Conservation (phyloP, 2,797 vertebrate genomes). For the Acanthis flammea region DNA sequence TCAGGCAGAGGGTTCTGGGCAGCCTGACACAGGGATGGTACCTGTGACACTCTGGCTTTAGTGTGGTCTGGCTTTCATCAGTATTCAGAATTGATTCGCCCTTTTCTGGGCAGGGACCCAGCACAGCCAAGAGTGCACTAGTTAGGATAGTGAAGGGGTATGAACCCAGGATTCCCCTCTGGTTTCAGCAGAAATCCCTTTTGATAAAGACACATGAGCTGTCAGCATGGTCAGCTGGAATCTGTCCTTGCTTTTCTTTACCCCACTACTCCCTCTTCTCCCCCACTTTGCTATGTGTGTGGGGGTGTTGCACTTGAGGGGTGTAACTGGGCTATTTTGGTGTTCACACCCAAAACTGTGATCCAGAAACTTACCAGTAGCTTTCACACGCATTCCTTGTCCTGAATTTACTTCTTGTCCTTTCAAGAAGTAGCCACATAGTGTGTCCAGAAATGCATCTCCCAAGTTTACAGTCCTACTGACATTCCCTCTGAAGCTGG, state of each 20-base stretch:
- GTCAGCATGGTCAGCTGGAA: background rate
- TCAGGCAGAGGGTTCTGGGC: background rate
- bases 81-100: background rate
- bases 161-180: background rate
- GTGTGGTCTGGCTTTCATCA: background rate
- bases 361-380: background rate
- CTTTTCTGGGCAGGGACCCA: background rate
- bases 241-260: background rate
- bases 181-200: background rate
- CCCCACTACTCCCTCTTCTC: background rate
- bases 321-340: background rate
- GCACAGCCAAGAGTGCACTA: too few species aligned
- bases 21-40: background rate
- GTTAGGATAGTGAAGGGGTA: accelerated
- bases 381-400: background rate
- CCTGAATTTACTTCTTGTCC: background rate
- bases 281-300: accelerated
- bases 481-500: background rate
- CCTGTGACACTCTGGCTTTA: background rate
- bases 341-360: background rate
- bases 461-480: background rate
- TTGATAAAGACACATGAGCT: background rate
- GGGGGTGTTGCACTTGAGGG: background rate
- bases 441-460: background rate
- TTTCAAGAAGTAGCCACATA: background rate